A percentile compares a stretch with the other conserved stretches of the same genome.
These are phyloP conservation scores for Machaerirhynchus nigripectus DNA, from an alignment of 2,113 vertebrate genomes.

Conservation along the genomic window DNA sequence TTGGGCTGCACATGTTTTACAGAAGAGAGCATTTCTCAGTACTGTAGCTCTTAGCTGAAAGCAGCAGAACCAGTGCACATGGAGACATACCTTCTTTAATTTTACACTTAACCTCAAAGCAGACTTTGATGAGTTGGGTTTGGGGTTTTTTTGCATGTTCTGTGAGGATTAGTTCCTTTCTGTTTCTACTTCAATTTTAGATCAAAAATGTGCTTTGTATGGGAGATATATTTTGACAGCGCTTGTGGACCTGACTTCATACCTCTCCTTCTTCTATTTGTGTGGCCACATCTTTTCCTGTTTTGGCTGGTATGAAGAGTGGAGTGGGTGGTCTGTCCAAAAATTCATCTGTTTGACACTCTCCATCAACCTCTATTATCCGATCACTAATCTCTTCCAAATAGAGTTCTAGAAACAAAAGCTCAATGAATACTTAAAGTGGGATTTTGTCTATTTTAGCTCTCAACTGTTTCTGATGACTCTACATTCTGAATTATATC, in stretches of 20 bases:
- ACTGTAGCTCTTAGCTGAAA: background rate
- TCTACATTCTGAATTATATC: background rate
- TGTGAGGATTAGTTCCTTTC: background rate
- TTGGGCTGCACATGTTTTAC: background rate
- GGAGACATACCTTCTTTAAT: background rate
- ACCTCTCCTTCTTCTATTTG: slow-evolving; percentile 95
- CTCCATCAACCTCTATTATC: slow-evolving; percentile 71
- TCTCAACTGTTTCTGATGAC: background rate
- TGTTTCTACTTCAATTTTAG: background rate
- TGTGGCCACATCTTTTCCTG: slow-evolving; percentile 85
- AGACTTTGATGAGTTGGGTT: background rate
- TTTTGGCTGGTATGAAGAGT: slow-evolving; percentile 90
- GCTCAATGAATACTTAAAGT: background rate
- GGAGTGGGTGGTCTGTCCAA: slow-evolving; percentile 88
- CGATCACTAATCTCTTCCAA: slow-evolving; percentile 88
- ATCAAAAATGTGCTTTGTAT: background rate
- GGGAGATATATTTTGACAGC: background rate
- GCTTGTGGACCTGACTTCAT: background rate
- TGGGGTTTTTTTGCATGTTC: background rate
- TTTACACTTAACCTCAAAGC: background rate
- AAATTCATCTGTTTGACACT: slow-evolving; percentile 92
- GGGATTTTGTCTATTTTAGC: background rate
- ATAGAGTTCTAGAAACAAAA: slow-evolving; percentile 81
- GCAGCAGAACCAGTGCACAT: background rate
- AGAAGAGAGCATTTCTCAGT: background rate